Evolutionary conservation across 1,140 invertebrate species (phyloP).

Genomic region (Dinothrombium tinctorium): DNA sequence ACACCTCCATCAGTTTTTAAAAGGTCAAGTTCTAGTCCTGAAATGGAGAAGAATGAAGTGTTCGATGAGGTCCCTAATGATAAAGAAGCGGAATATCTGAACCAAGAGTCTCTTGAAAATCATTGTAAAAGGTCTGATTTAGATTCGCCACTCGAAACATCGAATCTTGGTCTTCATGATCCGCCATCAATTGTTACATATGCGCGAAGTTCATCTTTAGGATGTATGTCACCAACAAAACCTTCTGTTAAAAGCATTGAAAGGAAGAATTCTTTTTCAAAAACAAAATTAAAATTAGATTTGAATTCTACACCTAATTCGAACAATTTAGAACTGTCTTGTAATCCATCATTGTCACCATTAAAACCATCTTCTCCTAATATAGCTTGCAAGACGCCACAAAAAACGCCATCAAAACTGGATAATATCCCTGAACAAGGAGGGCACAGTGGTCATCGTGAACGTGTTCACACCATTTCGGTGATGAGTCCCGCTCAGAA

Average conservation of each 20-base stretch:
- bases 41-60: slow-evolving; percentile 31
- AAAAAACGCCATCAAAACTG: not conserved
- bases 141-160: too few relatives aligned
- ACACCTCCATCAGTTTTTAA: slow-evolving; percentile 29
- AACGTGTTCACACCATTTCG: slow-evolving; percentile 56
- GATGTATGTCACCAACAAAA: too few relatives aligned
- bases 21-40: slow-evolving; percentile 63
- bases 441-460: slow-evolving; percentile 20
- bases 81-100: not conserved
- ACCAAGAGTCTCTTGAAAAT: not conserved
- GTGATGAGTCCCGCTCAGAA: slow-evolving; percentile 42
- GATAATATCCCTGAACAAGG: not conserved
- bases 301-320: not conserved
- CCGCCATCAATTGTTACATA: too few relatives aligned
- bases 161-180: too few relatives aligned
- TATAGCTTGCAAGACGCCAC: not conserved
- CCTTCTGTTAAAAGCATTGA: too few relatives aligned
- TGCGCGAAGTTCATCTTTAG: too few relatives aligned
- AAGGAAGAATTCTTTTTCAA: not conserved
- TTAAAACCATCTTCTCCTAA: not conserved
- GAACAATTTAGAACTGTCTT: not conserved
- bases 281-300: not conserved
- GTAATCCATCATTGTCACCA: not conserved
- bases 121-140: too few relatives aligned
- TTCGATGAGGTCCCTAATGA: not conserved